Evolutionary conservation across 2,888 invertebrate species (phyloP), one percentile per base, ranked within the genome.

Genomic region (Altica lythri): DNA sequence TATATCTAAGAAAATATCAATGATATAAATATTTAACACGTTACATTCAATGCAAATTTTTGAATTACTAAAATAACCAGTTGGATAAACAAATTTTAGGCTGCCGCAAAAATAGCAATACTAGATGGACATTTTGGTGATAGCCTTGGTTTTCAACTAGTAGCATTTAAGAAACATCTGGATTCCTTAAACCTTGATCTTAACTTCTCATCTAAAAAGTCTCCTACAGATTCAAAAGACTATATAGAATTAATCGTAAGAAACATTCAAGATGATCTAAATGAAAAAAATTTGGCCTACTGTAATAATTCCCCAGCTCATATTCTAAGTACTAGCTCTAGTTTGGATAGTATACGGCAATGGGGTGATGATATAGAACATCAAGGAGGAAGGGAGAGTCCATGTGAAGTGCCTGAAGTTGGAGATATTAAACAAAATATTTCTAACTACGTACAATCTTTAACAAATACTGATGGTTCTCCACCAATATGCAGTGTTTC

Each of bases 301-400:
- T 60, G 62, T 6, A 58, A 59, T 10, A 67, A 66, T 52, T 74
- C 74, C 12, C 74, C 75, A 0, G 72, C 70, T 13, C 69, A 68
- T 32, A 69, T 73, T 48, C 63, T 77, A 43, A 76, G 75, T 55
- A 66, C 72, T 1, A 76, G 75, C 55, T 77, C 76, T 1, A 75
- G 75, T 4, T 65, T 77, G 53, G 77, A 77, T 53, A 77, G 77
- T 57, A 75, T 77, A 19, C 63, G 74, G 55, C 76, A 76, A 53
- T 77, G 76, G 73, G 74, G 72, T 1, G 76, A 77, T 37, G 77
- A 77, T 56, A 57, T 73, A 18, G 75, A 76, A 57, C 72, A 74
- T 62, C 76, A 76, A 62, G 77, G 77, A 9, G 77, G 77, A 10
- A 68, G 70, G 45, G 77, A 77, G 58, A 74, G 75, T 56, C 75